Evolutionary conservation across 2,797 vertebrate genomes (phyloP).

Genomic region (Protonibea diacanthus): DNA sequence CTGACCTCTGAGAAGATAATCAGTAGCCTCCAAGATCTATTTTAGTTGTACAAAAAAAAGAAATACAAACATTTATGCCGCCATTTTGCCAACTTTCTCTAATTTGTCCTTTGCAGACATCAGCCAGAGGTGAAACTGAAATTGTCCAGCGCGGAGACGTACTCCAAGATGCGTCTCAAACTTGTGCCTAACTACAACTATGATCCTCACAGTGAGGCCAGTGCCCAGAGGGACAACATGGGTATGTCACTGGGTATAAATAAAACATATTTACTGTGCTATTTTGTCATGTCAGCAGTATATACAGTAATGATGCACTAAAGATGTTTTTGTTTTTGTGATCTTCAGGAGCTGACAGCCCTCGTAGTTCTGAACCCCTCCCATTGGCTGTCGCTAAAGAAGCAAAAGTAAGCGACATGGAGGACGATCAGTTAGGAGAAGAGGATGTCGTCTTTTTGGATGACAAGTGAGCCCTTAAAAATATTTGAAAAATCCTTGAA

Average conservation of each 20-base stretch:
- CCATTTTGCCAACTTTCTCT: not conserved
- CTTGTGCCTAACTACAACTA: slow-evolving; percentile 94
- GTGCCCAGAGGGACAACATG: slow-evolving; percentile 94
- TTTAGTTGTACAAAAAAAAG: not conserved
- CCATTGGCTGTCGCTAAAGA: slow-evolving; percentile 95
- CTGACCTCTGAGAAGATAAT: not conserved
- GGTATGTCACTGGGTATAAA: slow-evolving; percentile 80
- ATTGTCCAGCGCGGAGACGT: slow-evolving; percentile 93
- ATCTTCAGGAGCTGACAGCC: slow-evolving; percentile 87
- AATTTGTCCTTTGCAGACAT: slow-evolving; percentile 69
- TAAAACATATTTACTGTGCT: not conserved
- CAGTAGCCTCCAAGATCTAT: not conserved
- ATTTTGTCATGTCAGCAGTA: not conserved
- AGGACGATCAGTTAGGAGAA: slow-evolving; percentile 94
- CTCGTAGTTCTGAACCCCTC: slow-evolving; percentile 87
- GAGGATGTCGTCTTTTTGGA: slow-evolving; percentile 91
- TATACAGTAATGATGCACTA: not conserved
- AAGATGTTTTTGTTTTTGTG: not conserved
- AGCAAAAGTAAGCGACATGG: slow-evolving; percentile 95
- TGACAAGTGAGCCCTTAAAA: slow-evolving; percentile 86
- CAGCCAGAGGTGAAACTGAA: slow-evolving; percentile 90
- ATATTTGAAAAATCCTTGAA: not conserved
- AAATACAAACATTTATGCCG: not conserved
- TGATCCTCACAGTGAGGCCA: slow-evolving; percentile 92
- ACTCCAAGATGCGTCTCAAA: slow-evolving; percentile 97